Conservation (phyloP, 2,888 invertebrate species). For the Patella ulyssiponensis region DNA sequence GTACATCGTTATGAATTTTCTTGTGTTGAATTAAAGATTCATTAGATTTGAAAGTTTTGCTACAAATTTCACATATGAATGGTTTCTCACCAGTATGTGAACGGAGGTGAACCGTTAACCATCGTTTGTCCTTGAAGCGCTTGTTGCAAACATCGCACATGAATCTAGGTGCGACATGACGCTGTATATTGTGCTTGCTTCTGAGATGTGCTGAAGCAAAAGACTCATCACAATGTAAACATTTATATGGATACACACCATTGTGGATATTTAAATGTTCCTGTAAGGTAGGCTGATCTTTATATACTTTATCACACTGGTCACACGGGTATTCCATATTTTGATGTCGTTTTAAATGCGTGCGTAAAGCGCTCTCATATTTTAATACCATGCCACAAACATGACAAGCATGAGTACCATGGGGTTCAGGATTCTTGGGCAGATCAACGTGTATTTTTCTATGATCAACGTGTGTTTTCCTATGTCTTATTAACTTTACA, state of each 20-base stretch:
- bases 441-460: too few species aligned
- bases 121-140: neutral
- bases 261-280: neutral
- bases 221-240: neutral
- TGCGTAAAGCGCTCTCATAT: neutral
- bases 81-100: slow-evolving; percentile 1
- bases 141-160: neutral
- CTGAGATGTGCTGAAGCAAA: neutral
- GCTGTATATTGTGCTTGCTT: neutral
- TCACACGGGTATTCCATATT: neutral
- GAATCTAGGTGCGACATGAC: neutral
- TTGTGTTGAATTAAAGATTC: neutral
- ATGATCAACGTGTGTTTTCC: neutral
- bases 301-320: neutral
- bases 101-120: neutral
- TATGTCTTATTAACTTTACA: neutral
- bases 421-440: neutral
- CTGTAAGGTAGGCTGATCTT: neutral
- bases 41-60: neutral
- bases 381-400: neutral
- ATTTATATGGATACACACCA: neutral
- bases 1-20: neutral
- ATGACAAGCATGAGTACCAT: neutral
- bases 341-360: neutral
- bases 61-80: neutral